Evolutionary conservation across 2,113 vertebrate species (phyloP).

Genomic region (Pelodiscus sinensis): DNA sequence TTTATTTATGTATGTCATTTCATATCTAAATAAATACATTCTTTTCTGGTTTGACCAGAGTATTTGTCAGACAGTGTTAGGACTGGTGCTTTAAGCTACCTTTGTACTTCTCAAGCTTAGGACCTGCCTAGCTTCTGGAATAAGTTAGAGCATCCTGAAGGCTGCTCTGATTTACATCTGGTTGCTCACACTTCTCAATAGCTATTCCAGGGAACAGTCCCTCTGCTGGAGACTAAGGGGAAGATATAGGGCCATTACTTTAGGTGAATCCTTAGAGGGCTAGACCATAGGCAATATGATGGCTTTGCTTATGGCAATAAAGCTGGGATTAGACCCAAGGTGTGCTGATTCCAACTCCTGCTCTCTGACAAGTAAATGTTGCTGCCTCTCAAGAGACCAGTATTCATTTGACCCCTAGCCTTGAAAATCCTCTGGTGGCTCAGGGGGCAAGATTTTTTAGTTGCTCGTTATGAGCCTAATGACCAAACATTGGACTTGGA

Average conservation of each 20-base stretch:
- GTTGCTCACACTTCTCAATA: background rate
- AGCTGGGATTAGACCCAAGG: background rate
- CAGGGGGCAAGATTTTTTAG: slow-evolving; percentile 2
- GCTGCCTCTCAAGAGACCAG: background rate
- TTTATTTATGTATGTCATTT: background rate
- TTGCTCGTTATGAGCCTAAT: slow-evolving; percentile 31
- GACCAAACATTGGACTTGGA: slow-evolving; percentile 43
- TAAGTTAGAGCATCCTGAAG: background rate
- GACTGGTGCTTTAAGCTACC: fast-evolving
- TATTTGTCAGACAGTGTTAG: background rate
- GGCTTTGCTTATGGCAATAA: slow-evolving; percentile 11
- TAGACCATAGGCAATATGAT: background rate
- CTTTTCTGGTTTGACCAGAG: background rate
- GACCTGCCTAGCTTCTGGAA: background rate
- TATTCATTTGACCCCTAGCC: slow-evolving; percentile 1
- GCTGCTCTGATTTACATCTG: background rate
- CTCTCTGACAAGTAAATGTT: background rate
- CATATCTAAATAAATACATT: background rate
- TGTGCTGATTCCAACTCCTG: background rate
- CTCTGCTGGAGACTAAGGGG: background rate
- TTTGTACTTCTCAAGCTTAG: background rate
- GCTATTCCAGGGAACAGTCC: background rate
- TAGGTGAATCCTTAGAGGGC: background rate
- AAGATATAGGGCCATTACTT: background rate
- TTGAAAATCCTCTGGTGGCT: slow-evolving; percentile 2